Percentiles rank a stretch among this genome's conserved stretches.
phyloP scores from a whole-genome alignment of 2,113 vertebrate species.

The Caranx melampygus region DNA sequence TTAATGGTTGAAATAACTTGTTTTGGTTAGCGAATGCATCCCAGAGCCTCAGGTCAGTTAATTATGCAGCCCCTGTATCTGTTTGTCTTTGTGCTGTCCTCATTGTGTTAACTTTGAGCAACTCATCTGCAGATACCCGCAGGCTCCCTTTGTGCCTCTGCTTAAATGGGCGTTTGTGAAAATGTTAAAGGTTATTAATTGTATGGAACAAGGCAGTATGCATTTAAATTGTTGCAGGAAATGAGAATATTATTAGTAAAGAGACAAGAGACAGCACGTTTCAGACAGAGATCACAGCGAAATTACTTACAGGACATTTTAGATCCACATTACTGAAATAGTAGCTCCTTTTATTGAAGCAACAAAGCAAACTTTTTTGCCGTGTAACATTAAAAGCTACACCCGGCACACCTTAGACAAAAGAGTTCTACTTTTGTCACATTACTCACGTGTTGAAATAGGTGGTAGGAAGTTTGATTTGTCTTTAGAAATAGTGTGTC shows the following conservation, averaged over 20 bases:
- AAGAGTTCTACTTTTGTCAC: neutral
- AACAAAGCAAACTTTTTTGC: neutral
- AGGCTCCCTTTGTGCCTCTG: constrained; percentile 51
- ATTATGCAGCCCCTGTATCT: constrained; percentile 59
- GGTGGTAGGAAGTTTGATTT: constrained; percentile 30
- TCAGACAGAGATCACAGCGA: neutral
- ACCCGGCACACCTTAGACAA: neutral
- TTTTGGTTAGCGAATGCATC: constrained; percentile 50
- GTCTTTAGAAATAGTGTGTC: constrained; percentile 52
- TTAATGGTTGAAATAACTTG: constrained; percentile 43
- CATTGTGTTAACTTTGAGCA: constrained; percentile 67
- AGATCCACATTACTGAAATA: neutral
- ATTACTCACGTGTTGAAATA: constrained; percentile 20
- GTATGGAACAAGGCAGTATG: constrained; percentile 38
- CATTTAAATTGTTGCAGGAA: constrained; percentile 32
- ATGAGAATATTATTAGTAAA: constrained; percentile 35
- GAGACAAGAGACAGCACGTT: neutral
- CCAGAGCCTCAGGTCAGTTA: constrained; percentile 57
- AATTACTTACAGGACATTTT: constrained; percentile 26
- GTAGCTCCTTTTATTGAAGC: accelerated
- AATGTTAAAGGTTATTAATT: constrained; percentile 68
- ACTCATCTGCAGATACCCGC: constrained; percentile 64
- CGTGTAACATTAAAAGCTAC: neutral
- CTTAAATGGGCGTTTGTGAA: constrained; percentile 52
- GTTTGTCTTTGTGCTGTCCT: constrained; percentile 66